phyloP scores from a whole-genome alignment of 2,797 vertebrate genomes.

The Sylvilagus floridanus region DNA sequence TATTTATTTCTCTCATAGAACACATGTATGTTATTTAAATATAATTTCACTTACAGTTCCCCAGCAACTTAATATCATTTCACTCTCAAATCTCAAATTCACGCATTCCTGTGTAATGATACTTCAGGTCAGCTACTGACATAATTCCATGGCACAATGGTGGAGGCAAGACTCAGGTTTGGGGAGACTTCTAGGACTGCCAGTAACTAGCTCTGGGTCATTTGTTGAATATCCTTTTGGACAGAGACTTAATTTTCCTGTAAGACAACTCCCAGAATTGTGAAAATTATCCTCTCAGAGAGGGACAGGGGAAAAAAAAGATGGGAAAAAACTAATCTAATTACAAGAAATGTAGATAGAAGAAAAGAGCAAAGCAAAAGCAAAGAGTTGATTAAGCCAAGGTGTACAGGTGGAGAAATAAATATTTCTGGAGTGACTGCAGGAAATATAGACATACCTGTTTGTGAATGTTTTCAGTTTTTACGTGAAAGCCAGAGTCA shows the following conservation, averaged over 20 bases:
- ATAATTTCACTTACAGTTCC: background rate
- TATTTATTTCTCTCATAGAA: background rate
- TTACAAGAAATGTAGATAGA: background rate
- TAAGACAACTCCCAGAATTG: background rate
- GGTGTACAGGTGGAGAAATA: background rate
- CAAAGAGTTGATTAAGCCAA: background rate
- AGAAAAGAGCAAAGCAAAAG: background rate
- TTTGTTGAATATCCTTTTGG: background rate
- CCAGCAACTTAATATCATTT: background rate
- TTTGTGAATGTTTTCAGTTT: background rate
- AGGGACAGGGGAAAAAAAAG: background rate
- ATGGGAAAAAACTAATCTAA: background rate
- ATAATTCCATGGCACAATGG: accelerated
- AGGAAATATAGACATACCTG: background rate
- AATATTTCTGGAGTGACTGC: background rate
- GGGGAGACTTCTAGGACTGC: background rate
- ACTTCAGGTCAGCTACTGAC: background rate
- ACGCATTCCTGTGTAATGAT: background rate
- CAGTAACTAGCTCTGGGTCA: background rate
- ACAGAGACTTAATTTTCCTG: background rate
- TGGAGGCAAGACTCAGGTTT: background rate
- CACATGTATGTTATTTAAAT: background rate
- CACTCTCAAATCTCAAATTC: background rate
- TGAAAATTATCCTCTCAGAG: background rate
- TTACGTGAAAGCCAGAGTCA: background rate